A percentile compares a stretch with the other conserved stretches of the same genome.
phyloP scores from a whole-genome alignment of 2,888 invertebrate species.

The Rhopalosiphum nymphaeae region DNA sequence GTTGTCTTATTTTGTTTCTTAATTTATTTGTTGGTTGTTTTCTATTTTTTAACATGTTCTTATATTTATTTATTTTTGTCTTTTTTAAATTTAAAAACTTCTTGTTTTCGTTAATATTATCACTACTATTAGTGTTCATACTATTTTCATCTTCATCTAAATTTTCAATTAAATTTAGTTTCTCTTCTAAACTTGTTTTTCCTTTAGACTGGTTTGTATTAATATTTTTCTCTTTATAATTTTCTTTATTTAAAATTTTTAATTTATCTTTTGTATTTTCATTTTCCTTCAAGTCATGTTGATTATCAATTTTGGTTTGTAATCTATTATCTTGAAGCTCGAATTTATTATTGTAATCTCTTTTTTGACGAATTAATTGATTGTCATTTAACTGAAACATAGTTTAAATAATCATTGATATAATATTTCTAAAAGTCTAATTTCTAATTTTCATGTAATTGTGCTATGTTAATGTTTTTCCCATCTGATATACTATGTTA shows the following conservation, averaged over 20 bases:
- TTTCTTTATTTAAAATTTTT: neutral
- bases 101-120: neutral
- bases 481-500: neutral
- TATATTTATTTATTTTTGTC: neutral
- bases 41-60: neutral
- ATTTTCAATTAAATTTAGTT: neutral
- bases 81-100: neutral
- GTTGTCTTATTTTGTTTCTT: neutral
- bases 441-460: neutral
- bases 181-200: neutral
- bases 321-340: neutral
- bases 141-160: neutral
- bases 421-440: neutral
- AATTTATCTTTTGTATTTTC: neutral
- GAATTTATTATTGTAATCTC: neutral
- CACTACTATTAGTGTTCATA: neutral
- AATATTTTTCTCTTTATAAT: neutral
- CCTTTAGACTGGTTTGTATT: neutral
- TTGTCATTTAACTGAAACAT: neutral
- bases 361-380: neutral
- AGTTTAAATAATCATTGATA: neutral
- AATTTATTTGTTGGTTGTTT: neutral
- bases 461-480: neutral
- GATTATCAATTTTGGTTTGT: neutral
- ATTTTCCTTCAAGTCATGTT: neutral